These are phyloP conservation scores for Stratiomys singularior DNA, from an alignment of 2,888 invertebrate species.

Conservation along the genomic window DNA sequence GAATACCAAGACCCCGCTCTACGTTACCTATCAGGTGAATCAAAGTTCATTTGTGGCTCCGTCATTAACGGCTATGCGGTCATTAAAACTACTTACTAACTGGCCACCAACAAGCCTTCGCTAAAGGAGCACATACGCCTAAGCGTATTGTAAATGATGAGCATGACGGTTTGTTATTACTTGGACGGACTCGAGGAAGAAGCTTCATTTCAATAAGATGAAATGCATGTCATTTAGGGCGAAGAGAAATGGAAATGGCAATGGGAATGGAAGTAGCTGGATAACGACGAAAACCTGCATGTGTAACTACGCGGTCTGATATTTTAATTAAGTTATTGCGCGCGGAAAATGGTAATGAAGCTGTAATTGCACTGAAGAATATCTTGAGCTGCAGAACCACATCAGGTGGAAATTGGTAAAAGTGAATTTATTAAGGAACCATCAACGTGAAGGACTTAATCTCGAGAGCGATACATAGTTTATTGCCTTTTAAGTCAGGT, in stretches of 20 bases:
- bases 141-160: background rate
- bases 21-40: conserved; percentile 12
- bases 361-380: conserved; percentile 9
- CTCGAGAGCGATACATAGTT: background rate
- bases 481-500: too few relatives aligned
- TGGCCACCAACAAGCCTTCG: background rate
- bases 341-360: conserved; percentile 26
- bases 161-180: conserved; percentile 8
- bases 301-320: conserved; percentile 28
- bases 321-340: conserved; percentile 42
- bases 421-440: background rate
- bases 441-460: background rate
- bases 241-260: conserved; percentile 21
- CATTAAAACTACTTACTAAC: conserved; percentile 39
- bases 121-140: background rate
- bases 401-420: background rate
- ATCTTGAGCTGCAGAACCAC: background rate
- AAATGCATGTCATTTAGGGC: conserved; percentile 34
- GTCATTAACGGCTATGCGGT: conserved; percentile 42
- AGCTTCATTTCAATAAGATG: conserved; percentile 38
- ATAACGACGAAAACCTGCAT: conserved; percentile 10
- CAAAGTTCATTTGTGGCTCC: conserved; percentile 26
- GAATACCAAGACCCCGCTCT: background rate
- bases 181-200: conserved; percentile 14
- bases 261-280: background rate